A percentile compares a stretch with the other conserved stretches of the same genome.
Evolutionary conservation across 2,797 vertebrate species (phyloP).

Genomic region (Micromesistius poutassou): DNA sequence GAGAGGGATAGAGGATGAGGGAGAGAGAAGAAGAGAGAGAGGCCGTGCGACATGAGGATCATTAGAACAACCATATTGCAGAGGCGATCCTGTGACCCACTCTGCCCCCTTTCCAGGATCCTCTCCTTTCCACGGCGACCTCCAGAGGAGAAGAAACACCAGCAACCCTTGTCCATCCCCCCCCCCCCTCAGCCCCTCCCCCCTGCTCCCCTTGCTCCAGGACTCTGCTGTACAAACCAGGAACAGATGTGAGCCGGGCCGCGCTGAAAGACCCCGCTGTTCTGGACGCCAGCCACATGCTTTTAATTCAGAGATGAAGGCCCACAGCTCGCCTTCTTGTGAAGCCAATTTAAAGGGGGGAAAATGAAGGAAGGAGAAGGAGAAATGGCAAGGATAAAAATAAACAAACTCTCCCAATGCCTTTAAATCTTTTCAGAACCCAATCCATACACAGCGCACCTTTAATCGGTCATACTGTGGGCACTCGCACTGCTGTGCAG

Average conservation of each 20-base stretch:
- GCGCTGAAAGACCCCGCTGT: slow-evolving; percentile 84
- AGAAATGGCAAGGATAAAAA: slow-evolving; percentile 44
- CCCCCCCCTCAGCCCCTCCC: slow-evolving; percentile 63
- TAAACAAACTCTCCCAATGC: slow-evolving; percentile 70
- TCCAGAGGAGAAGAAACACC: slow-evolving; percentile 44
- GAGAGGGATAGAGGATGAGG: no score
- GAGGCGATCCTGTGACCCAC: slow-evolving; percentile 25
- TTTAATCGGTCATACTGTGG: slow-evolving; percentile 31
- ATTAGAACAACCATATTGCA: slow-evolving; percentile 39
- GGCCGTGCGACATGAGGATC: neutral
- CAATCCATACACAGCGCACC: slow-evolving; percentile 57
- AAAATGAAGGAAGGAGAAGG: slow-evolving; percentile 10
- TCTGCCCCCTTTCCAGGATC: slow-evolving; percentile 49
- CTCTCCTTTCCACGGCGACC: slow-evolving; percentile 43
- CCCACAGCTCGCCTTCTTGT: slow-evolving; percentile 77
- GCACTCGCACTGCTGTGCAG: neutral
- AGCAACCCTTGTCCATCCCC: slow-evolving; percentile 33
- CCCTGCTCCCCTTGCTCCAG: slow-evolving; percentile 54
- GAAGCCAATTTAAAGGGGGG: slow-evolving; percentile 71
- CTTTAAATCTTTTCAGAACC: slow-evolving; percentile 71
- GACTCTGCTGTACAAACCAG: slow-evolving; percentile 79
- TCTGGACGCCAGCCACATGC: slow-evolving; percentile 82
- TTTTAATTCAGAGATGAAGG: slow-evolving; percentile 85
- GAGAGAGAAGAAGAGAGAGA: neutral
- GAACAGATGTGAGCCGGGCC: slow-evolving; percentile 79